Percentiles rank a stretch among this genome's conserved stretches.
Conservation (phyloP, 2,888 invertebrate genomes). For the Agrotis ipsilon region DNA sequence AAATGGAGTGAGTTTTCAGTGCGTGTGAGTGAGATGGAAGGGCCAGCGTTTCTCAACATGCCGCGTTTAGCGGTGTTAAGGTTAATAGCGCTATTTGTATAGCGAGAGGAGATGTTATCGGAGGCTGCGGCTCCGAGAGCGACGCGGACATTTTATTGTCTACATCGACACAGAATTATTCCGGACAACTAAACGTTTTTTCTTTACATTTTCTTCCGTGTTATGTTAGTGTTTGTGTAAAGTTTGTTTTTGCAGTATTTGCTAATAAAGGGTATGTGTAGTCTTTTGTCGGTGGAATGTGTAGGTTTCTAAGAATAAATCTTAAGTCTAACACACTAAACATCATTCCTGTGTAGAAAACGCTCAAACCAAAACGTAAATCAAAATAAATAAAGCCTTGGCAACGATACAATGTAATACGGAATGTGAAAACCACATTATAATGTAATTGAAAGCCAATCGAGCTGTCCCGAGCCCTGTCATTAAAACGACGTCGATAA, state of each 20-base stretch:
- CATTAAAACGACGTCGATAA: constrained; percentile 28
- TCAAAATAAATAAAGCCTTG: background rate
- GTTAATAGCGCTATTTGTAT: constrained; percentile 89
- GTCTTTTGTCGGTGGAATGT: constrained; percentile 16
- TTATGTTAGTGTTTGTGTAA: constrained; percentile 17
- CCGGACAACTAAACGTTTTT: constrained; percentile 64
- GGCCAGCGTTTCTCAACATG: constrained; percentile 76
- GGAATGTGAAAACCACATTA: constrained; percentile 26
- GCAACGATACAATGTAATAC: constrained; percentile 9
- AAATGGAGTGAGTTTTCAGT: constrained; percentile 48
- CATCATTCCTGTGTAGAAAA: background rate
- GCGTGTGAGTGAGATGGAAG: constrained; percentile 58
- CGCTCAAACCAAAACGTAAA: background rate
- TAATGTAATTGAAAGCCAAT: constrained; percentile 36
- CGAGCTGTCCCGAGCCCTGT: constrained; percentile 12
- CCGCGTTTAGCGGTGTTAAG: constrained; percentile 84
- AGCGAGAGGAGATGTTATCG: constrained; percentile 83
- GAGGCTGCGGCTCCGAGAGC: constrained; percentile 73
- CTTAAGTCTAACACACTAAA: background rate
- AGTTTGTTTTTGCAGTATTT: constrained; percentile 24
- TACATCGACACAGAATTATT: constrained; percentile 73
- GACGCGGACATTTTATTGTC: constrained; percentile 77
- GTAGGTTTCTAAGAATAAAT: constrained; percentile 11
- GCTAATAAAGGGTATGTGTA: constrained; percentile 19
- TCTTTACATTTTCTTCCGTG: constrained; percentile 39